Percentiles rank a stretch among this genome's conserved stretches.
Evolutionary conservation across 2,113 vertebrate genomes (phyloP).

Genomic region (Galemys pyrenaicus): DNA sequence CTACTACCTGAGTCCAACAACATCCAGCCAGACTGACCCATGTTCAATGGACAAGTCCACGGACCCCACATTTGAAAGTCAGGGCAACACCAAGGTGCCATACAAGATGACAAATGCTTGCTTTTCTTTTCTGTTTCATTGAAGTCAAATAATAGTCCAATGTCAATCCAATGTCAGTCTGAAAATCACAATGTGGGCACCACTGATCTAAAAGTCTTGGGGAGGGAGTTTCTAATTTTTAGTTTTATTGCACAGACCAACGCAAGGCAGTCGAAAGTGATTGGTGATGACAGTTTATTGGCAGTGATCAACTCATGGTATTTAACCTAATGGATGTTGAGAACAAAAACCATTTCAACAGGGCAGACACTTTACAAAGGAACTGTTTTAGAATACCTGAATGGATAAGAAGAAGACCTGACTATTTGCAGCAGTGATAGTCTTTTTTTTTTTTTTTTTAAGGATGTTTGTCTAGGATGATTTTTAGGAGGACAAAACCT

Average conservation of each 20-base stretch:
- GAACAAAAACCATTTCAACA: neutral
- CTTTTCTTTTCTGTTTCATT: neutral
- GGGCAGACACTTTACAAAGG: neutral
- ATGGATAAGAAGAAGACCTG: neutral
- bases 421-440: neutral
- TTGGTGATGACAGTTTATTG: neutral
- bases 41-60: neutral
- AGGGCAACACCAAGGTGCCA: neutral
- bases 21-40: too few relatives aligned
- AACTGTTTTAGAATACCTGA: neutral
- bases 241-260: neutral
- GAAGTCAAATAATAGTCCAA: neutral
- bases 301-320: neutral
- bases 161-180: neutral
- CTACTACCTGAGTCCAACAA: neutral
- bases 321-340: neutral
- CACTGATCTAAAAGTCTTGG: neutral
- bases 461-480: neutral
- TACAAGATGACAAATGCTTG: neutral
- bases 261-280: neutral
- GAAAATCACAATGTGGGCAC: neutral
- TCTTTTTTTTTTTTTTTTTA: neutral
- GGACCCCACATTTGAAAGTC: neutral
- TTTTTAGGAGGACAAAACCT: neutral
- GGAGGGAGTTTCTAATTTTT: neutral